phyloP scores from a whole-genome alignment of 2,113 vertebrate species.

The Ammodytes marinus region DNA sequence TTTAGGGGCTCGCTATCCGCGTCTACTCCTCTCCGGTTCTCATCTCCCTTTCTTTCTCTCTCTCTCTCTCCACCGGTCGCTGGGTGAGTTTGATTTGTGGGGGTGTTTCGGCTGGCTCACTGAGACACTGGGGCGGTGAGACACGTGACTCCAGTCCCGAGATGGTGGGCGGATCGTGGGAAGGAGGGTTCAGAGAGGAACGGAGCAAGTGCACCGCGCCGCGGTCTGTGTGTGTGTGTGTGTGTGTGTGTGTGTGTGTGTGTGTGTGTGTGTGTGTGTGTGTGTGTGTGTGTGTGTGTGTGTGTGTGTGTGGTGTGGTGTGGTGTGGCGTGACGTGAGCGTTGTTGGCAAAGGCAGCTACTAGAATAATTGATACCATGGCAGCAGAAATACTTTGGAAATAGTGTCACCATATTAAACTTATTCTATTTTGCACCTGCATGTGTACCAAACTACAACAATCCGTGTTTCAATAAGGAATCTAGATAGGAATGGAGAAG shows the following conservation, averaged over 20 bases:
- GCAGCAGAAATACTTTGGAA: slow-evolving; percentile 35
- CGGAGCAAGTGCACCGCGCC: slow-evolving; percentile 73
- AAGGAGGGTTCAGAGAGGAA: slow-evolving; percentile 72
- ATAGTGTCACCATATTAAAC: slow-evolving; percentile 53
- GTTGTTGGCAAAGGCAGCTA: slow-evolving; percentile 40
- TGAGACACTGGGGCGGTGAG: slow-evolving; percentile 68
- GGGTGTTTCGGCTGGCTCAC: slow-evolving; percentile 50
- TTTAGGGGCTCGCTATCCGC: slow-evolving; percentile 30
- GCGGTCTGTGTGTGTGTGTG: slow-evolving; percentile 27
- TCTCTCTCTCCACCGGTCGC: slow-evolving; percentile 48
- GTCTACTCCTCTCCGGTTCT: slow-evolving; percentile 35
- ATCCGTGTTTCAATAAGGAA: background rate
- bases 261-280: slow-evolving; percentile 13
- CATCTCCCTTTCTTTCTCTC: slow-evolving; percentile 34
- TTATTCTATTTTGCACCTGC: slow-evolving; percentile 17
- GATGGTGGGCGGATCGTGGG: slow-evolving; percentile 80
- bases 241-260: background rate
- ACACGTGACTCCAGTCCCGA: slow-evolving; percentile 81
- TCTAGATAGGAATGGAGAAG: background rate
- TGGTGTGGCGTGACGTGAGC: slow-evolving; percentile 19
- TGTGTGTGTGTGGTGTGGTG: slow-evolving; percentile 33
- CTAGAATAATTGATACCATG: slow-evolving; percentile 65
- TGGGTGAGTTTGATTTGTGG: slow-evolving; percentile 79
- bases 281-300: background rate
- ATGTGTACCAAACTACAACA: background rate